Base-by-base conservation (phyloP, 2,888 invertebrate species). In the Lordiphosa andalusiaca region DNA sequence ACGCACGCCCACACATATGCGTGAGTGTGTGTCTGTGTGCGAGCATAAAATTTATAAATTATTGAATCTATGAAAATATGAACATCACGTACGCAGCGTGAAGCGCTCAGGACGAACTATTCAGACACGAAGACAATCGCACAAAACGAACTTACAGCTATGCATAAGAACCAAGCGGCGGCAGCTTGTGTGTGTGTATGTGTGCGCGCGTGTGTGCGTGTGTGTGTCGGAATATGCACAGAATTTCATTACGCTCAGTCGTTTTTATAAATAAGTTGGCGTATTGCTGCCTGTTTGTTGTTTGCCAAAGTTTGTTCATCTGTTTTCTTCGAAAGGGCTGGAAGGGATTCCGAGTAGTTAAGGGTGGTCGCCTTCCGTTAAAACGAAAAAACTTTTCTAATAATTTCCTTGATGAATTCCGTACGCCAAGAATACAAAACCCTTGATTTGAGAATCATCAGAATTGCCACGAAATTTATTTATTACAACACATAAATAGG, bases 61-160 rank as follows among this genome's bases (percentile, higher is more conserved):
- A 83, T 83, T 83, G 83, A 83, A 83, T 80, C 74, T 71, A 76
- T 83, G 77, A 80, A 74, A 80, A 80, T 83, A 83, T 80, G 80
- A 80, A 74, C 80, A 80, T 80, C 80, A 80, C 80, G 80, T 83
- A 83, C 80, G 44, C 50, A 46, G 53, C 50, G 53, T 4, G 46
- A 7, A 30, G 30, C 30, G 30, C 7, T 33, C 44, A 46, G 56
- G 54, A 59, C 46, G 46, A 71, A 78, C 75, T 75, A 75, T 65
- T 47, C 59, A 63, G 47, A 36, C 59, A 49, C 39, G 52, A 71
- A 68, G 67, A 74, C 72, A 81, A 81, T 73, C 71, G 67, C 63
- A 58, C 61, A 65, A 63, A 73, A 73, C 61, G 69, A 76, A 76
- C 78, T 69, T 73, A 73, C 64, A 75, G 66, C 60, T 71, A 80